These are phyloP conservation scores for Drosophila kokeensis DNA, from an alignment of 2,888 invertebrate species.

Conservation along the genomic window DNA sequence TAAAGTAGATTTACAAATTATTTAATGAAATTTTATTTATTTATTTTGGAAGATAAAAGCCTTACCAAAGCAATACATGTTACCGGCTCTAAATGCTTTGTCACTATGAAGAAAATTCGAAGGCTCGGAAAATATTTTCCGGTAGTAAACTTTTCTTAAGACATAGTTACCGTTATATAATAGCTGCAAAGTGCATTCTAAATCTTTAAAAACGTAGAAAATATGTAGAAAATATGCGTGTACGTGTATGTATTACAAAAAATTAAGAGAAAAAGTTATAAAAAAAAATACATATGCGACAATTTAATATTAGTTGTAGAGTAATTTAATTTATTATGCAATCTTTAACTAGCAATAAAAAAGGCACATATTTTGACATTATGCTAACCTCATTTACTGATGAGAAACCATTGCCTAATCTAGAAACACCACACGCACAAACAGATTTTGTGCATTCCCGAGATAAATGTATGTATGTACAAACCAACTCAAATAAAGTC, in stretches of 20 bases:
- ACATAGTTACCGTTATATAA: too few species aligned
- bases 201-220: slow-evolving; percentile 65
- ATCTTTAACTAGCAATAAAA: slow-evolving; percentile 63
- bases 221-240: slow-evolving; percentile 78
- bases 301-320: slow-evolving; percentile 73
- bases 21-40: too few species aligned
- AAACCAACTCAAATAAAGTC: slow-evolving; percentile 55
- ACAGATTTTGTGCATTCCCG: slow-evolving; percentile 59
- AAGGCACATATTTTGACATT: slow-evolving; percentile 62
- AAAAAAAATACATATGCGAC: slow-evolving; percentile 58
- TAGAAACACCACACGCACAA: slow-evolving; percentile 63
- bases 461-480: slow-evolving; percentile 53
- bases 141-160: too few species aligned
- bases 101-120: too few species aligned
- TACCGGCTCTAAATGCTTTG: too few species aligned
- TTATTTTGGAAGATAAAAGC: too few species aligned
- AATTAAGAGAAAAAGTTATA: slow-evolving; percentile 50
- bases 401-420: slow-evolving; percentile 53
- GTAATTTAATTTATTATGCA: slow-evolving; percentile 74
- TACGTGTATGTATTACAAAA: slow-evolving; percentile 61
- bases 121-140: too few species aligned
- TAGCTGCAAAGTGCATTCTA: slow-evolving; percentile 75
- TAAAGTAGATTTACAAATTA: slow-evolving; percentile 52
- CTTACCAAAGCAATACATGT: too few species aligned
- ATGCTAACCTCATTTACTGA: slow-evolving; percentile 47